Conservation (phyloP, 2,797 vertebrate species). For the Cossypha dichroa region DNA sequence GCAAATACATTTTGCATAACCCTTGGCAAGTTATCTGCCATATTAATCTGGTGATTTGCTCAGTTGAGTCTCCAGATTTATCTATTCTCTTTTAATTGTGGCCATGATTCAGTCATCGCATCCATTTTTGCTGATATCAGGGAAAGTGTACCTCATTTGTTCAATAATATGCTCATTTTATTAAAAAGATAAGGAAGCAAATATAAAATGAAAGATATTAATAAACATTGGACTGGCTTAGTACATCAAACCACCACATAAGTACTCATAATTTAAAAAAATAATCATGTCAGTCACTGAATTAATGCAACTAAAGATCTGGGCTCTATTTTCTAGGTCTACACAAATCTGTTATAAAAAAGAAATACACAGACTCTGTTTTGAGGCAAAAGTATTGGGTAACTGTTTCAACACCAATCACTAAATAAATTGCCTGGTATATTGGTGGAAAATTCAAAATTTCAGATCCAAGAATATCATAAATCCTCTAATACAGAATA, state of each 20-base stretch:
- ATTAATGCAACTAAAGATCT: neutral
- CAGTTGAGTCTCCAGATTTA: neutral
- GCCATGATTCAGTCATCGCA: slow-evolving; percentile 11
- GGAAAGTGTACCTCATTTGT: slow-evolving; percentile 14
- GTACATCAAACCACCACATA: neutral
- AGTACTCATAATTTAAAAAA: neutral
- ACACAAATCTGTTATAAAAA: neutral
- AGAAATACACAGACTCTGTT: neutral
- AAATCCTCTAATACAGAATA: neutral
- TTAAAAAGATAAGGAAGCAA: slow-evolving; percentile 64
- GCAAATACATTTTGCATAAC: neutral
- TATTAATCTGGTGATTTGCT: neutral
- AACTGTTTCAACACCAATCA: neutral
- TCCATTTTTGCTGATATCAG: neutral
- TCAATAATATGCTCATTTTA: slow-evolving; percentile 38
- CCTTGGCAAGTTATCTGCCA: neutral
- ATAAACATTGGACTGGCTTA: slow-evolving; percentile 24
- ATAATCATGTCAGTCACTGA: neutral
- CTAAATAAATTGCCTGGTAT: neutral
- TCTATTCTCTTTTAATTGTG: slow-evolving; percentile 34
- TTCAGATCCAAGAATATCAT: neutral
- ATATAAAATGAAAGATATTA: slow-evolving; percentile 53
- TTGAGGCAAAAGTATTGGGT: neutral
- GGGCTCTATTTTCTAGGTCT: neutral
- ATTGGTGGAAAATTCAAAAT: neutral